These are phyloP conservation scores for Autographa gamma DNA, from an alignment of 2,888 invertebrate species.

Conservation along the genomic window DNA sequence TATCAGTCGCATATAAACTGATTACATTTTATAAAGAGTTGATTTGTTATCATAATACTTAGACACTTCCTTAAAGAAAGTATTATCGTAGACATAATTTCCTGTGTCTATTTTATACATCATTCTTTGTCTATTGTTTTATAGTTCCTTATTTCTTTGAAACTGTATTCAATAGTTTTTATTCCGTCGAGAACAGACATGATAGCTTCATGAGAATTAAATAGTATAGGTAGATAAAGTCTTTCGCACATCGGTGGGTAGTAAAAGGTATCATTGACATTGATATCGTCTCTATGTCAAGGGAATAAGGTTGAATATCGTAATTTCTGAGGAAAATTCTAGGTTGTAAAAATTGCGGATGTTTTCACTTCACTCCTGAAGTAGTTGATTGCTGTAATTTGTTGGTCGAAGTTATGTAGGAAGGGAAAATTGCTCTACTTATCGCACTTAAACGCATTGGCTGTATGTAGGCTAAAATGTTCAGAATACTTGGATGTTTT, in stretches of 20 bases:
- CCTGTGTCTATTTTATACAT: slow-evolving; percentile 11
- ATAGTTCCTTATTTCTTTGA: slow-evolving; percentile 21
- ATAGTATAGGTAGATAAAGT: neutral
- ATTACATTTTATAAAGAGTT: neutral
- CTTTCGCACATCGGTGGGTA: too few relatives aligned
- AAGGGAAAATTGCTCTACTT: slow-evolving; percentile 12
- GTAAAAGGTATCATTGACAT: neutral
- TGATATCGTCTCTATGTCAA: neutral
- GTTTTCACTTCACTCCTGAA: slow-evolving; percentile 20
- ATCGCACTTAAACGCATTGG: slow-evolving; percentile 7
- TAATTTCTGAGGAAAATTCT: neutral
- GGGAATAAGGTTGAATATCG: neutral
- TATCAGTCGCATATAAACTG: too few relatives aligned
- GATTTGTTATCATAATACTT: neutral
- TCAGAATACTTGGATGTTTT: neutral
- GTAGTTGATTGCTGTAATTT: slow-evolving; percentile 19
- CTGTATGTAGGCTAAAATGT: neutral
- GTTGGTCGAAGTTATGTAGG: slow-evolving; percentile 1
- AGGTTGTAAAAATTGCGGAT: slow-evolving; percentile 11
- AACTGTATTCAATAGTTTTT: too few relatives aligned
- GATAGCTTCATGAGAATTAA: neutral
- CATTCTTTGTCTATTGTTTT: slow-evolving; percentile 37
- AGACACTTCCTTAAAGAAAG: slow-evolving; percentile 30
- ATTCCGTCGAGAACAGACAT: too few relatives aligned
- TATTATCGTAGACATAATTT: slow-evolving; percentile 18